A percentile compares a stretch with the other conserved stretches of the same genome.
These are phyloP conservation scores for Ricordea florida DNA, from an alignment of 92 coral and sea anemone species.

Conservation along the genomic window DNA sequence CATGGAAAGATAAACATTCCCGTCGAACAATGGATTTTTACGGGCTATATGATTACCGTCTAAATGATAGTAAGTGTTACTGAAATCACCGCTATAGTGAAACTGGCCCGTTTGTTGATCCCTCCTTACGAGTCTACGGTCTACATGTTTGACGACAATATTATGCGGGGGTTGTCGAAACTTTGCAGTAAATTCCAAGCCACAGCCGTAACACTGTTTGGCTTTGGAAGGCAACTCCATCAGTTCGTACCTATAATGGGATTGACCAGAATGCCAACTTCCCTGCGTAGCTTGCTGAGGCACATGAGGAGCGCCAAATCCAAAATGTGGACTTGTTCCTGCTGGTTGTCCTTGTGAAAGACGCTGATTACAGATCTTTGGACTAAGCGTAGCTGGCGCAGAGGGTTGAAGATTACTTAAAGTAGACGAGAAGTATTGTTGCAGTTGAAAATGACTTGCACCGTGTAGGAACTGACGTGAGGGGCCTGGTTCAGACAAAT, in stretches of 20 bases:
- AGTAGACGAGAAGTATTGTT: neutral
- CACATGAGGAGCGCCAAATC: neutral
- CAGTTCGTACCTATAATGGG: slow-evolving; percentile 19
- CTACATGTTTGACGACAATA: slow-evolving; percentile 23
- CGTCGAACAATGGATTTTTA: slow-evolving; percentile 53
- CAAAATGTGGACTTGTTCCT: neutral
- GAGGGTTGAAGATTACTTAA: neutral
- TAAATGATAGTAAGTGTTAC: slow-evolving; percentile 28
- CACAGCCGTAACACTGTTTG: slow-evolving; percentile 59
- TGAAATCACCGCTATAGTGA: slow-evolving; percentile 19
- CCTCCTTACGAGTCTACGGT: slow-evolving; percentile 1
- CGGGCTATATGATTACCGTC: neutral
- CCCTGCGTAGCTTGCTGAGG: neutral
- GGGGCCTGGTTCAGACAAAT: slow-evolving; percentile 7
- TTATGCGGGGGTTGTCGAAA: slow-evolving; percentile 13
- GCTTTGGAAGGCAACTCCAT: slow-evolving; percentile 6
- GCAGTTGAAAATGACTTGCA: no score
- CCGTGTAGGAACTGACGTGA: neutral
- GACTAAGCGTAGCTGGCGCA: neutral
- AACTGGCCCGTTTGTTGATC: slow-evolving; percentile 8
- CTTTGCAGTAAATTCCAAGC: slow-evolving; percentile 32
- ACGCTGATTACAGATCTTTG: neutral
- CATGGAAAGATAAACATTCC: neutral
- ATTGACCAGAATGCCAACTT: slow-evolving; percentile 35
- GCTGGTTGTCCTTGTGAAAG: neutral